Base-by-base conservation (phyloP, 2,888 invertebrate species). In the Aethes cnicana region DNA sequence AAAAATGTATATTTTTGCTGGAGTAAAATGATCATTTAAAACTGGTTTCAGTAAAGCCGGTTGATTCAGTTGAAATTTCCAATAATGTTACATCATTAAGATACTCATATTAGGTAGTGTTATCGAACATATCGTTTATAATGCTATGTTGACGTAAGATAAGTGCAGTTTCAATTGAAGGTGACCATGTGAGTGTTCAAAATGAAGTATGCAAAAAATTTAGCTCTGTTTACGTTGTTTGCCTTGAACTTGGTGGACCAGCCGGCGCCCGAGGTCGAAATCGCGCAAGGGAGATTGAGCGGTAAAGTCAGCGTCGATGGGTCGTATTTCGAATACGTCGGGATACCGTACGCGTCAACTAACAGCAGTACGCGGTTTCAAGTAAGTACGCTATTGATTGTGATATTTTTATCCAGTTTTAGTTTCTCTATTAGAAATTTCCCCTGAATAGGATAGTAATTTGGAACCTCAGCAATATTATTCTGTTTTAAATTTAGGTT, bases 351-450 rank as follows among this genome's bases (percentile, higher is more conserved):
- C 25, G 56, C 58, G 5, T 47, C 56, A 1, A 49, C 48, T 2
- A 57, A 43, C 11, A 23, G 14, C 21, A 48, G 47, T 11, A 54
- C 42, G 2, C 30, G 58, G n/a, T 60, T 58, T 68, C 75, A 85
- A 81, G 88, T 87, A 50, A 62, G 68, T 62, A 16, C 21, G 3
- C 7, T 14, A 2, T 11, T 8, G 18, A n/a, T 25, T 1, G 7
- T 4, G 8, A 25, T 25, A n/a, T 25, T 25, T 25, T 1, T 7
- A 20, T 23, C 14, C 9, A 8, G 7, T 32, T 28, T 14, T 23
- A 7, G 9, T 16, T 18, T 20, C 21, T 36, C 5, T 20, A 30
- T 14, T 4, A 16, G 18, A 23, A 26, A 21, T 14, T 17, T 11
- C 9, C 4, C 17, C 20, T 4, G 9, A 14, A 20, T 35, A 23